A percentile compares a stretch with the other conserved stretches of the same genome.
Conservation (phyloP, 2,888 invertebrate species). For the Gymnoscelis rufifasciata region DNA sequence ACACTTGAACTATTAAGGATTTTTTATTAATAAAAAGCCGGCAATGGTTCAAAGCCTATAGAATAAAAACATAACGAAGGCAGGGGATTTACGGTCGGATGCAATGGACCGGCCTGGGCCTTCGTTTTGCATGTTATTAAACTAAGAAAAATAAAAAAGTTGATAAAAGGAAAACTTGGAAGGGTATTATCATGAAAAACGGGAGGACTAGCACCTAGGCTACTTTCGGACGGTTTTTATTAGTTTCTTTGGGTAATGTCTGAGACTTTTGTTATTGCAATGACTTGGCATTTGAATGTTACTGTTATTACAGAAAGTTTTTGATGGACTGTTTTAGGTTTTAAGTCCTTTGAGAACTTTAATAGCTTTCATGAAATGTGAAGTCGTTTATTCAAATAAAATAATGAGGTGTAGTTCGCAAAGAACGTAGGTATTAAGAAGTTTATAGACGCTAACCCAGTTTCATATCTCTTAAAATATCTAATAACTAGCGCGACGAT, state of each 20-base stretch:
- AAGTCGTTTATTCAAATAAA: no score
- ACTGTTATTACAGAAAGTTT: background rate
- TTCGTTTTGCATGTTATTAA: conserved; percentile 71
- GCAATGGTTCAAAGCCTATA: conserved; percentile 14
- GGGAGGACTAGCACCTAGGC: conserved; percentile 40
- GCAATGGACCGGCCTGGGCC: conserved; percentile 48
- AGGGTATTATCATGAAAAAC: conserved; percentile 62
- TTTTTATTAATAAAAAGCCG: no score
- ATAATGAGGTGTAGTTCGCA: no score
- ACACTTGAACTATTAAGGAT: no score
- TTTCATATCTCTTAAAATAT: no score
- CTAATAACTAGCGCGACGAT: no score
- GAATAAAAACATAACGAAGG: conserved; percentile 35
- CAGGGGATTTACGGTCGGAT: conserved; percentile 50
- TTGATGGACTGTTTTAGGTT: background rate
- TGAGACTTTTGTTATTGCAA: conserved; percentile 21
- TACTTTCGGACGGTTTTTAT: conserved; percentile 36
- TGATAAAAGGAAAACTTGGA: conserved; percentile 55
- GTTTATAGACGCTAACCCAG: no score
- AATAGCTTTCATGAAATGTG: no score
- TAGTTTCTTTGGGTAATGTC: conserved; percentile 32
- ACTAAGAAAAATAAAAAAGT: conserved; percentile 58
- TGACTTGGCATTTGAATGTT: background rate
- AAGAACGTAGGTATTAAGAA: no score
- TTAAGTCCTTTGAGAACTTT: background rate